Base-by-base conservation (phyloP, 1,140 invertebrate genomes). In the Drosophila tsacasi region DNA sequence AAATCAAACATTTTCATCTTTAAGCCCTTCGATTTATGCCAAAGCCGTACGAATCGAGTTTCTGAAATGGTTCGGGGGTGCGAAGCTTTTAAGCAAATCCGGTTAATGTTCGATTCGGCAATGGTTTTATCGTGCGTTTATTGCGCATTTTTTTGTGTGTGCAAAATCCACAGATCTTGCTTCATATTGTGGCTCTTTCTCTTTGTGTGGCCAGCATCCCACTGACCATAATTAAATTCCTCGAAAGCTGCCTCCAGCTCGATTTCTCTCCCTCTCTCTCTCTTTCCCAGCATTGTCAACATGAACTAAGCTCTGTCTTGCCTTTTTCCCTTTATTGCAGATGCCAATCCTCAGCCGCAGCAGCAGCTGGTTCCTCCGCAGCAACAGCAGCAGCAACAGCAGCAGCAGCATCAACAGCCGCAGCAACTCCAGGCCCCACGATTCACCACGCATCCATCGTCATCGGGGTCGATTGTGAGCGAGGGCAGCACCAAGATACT, bases 401-500 rank as follows among this genome's bases (percentile, higher is more conserved):
- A 58, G 12, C 75, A 76, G 59, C 86, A 54, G 9, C 63, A 40
- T 15, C 67, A 13, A 3, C 71, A 42, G 39, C 69, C 59, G 19
- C 76, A 77, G 65, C 86, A 89, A 64, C 93, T 97, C 65, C 96
- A 97, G 93, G 96, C 97, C 44, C 97, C 97, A 32, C 94, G 97
- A 65, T 98, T 98, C 93, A 96, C 96, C 75, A 97, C 95, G 73
- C 96, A 97, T 85, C 97, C 97, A 17, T 96, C 96, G 32, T 95
- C 96, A 40, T 96, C 96, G 72, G 96, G 96, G 75, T 97, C 96
- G 91, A 96, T 97, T 87, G 96, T 97, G 79, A 96, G 95, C 91
- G 97, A 97, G 94, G 97, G 96, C 91, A 95, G 96, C 73, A 97
- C 96, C 15, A 98, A 98, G 95, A 97, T 98, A 93, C 94, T 98